These are phyloP conservation scores for Notothenia rossii DNA, from an alignment of 2,113 vertebrate species.

Conservation along the genomic window DNA sequence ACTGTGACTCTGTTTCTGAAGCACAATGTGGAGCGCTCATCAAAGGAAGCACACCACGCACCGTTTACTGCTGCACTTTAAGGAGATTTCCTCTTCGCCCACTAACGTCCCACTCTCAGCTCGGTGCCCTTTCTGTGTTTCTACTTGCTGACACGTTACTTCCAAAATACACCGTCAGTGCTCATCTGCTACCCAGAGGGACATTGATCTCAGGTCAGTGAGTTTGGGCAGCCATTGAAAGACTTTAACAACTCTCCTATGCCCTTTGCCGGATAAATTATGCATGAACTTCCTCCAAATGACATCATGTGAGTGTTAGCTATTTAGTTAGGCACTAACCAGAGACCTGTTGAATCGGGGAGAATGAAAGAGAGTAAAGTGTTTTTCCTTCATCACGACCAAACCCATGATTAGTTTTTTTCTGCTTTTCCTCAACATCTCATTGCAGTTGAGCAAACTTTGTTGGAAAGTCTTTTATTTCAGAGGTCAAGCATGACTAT, in stretches of 20 bases:
- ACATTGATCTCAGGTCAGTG: constrained; percentile 51
- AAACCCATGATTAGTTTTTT: too few species aligned
- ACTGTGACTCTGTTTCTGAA: constrained; percentile 23
- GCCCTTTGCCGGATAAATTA: constrained; percentile 33
- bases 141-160: constrained; percentile 19
- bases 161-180: constrained; percentile 31
- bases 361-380: background rate
- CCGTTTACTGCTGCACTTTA: constrained; percentile 23
- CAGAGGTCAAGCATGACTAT: background rate
- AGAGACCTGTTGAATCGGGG: background rate
- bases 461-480: background rate
- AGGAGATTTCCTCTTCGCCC: constrained; percentile 29
- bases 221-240: constrained; percentile 8
- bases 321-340: constrained; percentile 1
- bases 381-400: too few species aligned
- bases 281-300: constrained; percentile 25
- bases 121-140: background rate
- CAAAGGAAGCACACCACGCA: constrained; percentile 22
- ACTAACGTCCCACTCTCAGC: background rate
- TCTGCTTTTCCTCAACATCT: too few species aligned
- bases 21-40: constrained; percentile 17
- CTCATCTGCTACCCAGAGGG: constrained; percentile 24
- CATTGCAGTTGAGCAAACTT: too few species aligned
- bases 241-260: constrained; percentile 34
- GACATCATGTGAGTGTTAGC: constrained; percentile 17